These are phyloP conservation scores for Ommatoiulus sabulosus DNA, from an alignment of 2,888 invertebrate species.

Conservation along the genomic window DNA sequence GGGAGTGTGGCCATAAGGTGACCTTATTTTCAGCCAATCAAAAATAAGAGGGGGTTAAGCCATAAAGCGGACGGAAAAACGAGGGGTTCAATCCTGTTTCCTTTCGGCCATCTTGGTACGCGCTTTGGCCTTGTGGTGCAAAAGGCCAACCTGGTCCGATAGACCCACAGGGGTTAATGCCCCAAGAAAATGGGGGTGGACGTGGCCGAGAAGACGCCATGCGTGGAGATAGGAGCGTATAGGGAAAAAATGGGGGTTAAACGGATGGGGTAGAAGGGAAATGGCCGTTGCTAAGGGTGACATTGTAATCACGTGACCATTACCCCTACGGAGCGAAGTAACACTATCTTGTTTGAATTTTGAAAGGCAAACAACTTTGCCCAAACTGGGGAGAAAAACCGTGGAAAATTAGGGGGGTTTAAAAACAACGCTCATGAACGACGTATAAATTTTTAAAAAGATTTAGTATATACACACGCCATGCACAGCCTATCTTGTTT, in stretches of 20 bases:
- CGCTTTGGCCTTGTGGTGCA: constrained; percentile 21
- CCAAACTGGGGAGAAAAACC: constrained; percentile 45
- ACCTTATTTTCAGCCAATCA: constrained; percentile 30
- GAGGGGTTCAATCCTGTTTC: constrained; percentile 22
- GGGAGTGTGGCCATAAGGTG: constrained; percentile 35
- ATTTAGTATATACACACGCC: neutral
- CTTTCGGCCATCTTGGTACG: constrained; percentile 35
- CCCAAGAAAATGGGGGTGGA: constrained; percentile 44
- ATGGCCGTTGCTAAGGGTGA: constrained; percentile 38
- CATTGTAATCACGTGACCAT: constrained; percentile 41
- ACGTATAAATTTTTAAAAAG: neutral
- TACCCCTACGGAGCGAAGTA: constrained; percentile 38
- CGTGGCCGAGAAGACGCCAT: neutral
- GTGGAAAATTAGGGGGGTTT: constrained; percentile 39
- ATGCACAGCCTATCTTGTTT: constrained; percentile 23
- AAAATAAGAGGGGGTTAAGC: constrained; percentile 46
- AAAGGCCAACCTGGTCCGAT: constrained; percentile 16
- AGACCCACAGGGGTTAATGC: constrained; percentile 44
- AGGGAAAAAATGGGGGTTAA: constrained; percentile 24
- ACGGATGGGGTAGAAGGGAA: constrained; percentile 16
- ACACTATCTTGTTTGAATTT: constrained; percentile 48
- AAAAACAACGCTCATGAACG: neutral
- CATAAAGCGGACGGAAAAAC: constrained; percentile 20
- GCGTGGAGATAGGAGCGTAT: neutral
- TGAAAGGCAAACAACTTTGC: constrained; percentile 40